A percentile compares a stretch with the other conserved stretches of the same genome.
These are phyloP conservation scores for Oscheius sp. DNA, from an alignment of 2,888 invertebrate genomes.

Conservation along the genomic window DNA sequence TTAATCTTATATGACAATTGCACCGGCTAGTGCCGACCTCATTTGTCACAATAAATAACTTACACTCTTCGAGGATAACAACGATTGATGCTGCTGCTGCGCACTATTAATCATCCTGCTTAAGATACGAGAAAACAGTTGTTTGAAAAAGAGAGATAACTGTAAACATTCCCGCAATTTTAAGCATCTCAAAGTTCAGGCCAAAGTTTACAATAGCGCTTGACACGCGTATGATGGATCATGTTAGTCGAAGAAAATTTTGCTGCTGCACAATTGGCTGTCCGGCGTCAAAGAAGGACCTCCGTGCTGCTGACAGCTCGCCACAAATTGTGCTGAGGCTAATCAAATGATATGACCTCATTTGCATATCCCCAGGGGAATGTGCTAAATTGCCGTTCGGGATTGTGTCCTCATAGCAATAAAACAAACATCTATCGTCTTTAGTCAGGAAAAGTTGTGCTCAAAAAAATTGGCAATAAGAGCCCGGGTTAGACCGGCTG, in stretches of 20 bases:
- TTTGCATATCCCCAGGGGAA: conserved; percentile 35
- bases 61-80: conserved; percentile 24
- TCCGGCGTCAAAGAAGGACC: background rate
- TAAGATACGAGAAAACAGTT: conserved; percentile 6
- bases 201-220: conserved; percentile 25
- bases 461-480: background rate
- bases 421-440: background rate
- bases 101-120: conserved; percentile 16
- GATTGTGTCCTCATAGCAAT: background rate
- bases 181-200: background rate
- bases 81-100: background rate
- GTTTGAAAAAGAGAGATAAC: background rate
- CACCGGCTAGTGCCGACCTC: conserved; percentile 16
- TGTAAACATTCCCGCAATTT: background rate
- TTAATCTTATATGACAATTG: conserved; percentile 13
- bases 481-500: background rate
- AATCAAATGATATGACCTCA: conserved; percentile 36
- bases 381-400: conserved; percentile 27
- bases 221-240: conserved; percentile 24
- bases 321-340: conserved; percentile 29
- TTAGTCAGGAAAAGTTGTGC: background rate
- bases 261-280: conserved; percentile 7
- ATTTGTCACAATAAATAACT: conserved; percentile 26
- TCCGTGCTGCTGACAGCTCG: conserved; percentile 1
- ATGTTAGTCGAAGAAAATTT: conserved; percentile 18